phyloP scores from a whole-genome alignment of 2,888 invertebrate species.

The Morpho achilles region DNA sequence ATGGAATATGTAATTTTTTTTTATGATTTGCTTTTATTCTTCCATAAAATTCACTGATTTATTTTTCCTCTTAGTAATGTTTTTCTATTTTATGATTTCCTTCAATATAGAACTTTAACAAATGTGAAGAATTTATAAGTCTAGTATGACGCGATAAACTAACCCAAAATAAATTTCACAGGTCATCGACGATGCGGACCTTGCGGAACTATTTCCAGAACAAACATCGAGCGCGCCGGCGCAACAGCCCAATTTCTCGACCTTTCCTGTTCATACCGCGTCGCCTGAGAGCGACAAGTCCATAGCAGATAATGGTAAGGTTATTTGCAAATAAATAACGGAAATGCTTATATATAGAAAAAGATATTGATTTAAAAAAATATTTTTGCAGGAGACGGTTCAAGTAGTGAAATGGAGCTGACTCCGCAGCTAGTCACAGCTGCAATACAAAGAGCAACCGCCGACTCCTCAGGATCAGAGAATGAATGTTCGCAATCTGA shows the following conservation, averaged over 20 bases:
- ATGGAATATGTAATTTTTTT: too few relatives aligned
- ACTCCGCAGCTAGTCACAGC: constrained; percentile 87
- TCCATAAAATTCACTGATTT: too few relatives aligned
- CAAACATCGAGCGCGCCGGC: constrained; percentile 79
- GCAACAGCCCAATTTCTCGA: constrained; percentile 80
- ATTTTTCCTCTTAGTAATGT: too few relatives aligned
- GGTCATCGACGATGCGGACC: constrained; percentile 88
- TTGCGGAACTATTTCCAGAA: constrained; percentile 88
- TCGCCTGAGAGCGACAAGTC: constrained; percentile 69
- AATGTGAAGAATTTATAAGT: constrained; percentile 7
- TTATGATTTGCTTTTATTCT: too few relatives aligned
- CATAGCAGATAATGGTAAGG: constrained; percentile 69
- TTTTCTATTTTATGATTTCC: too few relatives aligned
- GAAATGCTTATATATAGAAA: too few relatives aligned
- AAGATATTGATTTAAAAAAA: not conserved
- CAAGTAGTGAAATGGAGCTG: constrained; percentile 87
- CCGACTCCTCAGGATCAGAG: constrained; percentile 84
- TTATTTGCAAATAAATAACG: not conserved
- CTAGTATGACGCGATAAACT: constrained; percentile 18
- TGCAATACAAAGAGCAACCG: constrained; percentile 85
- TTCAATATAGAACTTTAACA: not conserved
- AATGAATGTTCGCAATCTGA: constrained; percentile 81
- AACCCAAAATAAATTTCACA: constrained; percentile 44
- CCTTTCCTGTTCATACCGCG: constrained; percentile 63
- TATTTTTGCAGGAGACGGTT: constrained; percentile 75